Evolutionary conservation across 2,888 invertebrate genomes (phyloP).

Genomic region (Agriopis marginaria): DNA sequence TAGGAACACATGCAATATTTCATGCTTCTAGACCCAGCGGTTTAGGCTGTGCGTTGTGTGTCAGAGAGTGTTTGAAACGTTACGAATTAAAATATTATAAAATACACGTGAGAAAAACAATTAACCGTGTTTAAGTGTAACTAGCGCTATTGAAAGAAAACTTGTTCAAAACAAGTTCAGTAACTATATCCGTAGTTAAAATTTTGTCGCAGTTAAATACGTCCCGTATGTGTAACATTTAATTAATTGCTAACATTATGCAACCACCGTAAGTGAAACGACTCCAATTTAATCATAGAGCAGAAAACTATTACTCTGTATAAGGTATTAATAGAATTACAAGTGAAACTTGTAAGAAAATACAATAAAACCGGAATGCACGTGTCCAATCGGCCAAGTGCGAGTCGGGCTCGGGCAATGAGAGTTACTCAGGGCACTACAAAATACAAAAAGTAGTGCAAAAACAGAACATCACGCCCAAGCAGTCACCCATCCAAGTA

Average conservation of each 20-base stretch:
- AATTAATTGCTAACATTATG: slow-evolving; percentile 16
- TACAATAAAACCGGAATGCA: background rate
- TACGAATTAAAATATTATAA: too few species aligned
- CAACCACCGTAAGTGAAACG: slow-evolving; percentile 8
- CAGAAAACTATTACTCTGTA: background rate
- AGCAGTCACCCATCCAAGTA: too few species aligned
- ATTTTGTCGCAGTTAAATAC: slow-evolving; percentile 8
- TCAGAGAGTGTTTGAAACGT: too few species aligned
- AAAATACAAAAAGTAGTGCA: too few species aligned
- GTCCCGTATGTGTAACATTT: slow-evolving; percentile 17
- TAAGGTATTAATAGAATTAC: background rate
- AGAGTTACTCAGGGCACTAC: too few species aligned
- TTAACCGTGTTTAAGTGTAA: background rate
- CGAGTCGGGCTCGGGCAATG: too few species aligned
- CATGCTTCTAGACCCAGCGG: too few species aligned
- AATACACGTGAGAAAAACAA: background rate
- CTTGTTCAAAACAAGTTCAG: slow-evolving; percentile 11
- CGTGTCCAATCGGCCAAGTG: too few species aligned
- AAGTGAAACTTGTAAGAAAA: background rate
- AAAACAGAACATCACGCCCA: too few species aligned
- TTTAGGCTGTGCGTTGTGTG: too few species aligned
- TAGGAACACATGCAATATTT: too few species aligned
- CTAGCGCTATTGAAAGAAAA: background rate
- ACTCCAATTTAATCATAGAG: slow-evolving; percentile 2
- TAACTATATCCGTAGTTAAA: slow-evolving; percentile 5